These are phyloP conservation scores for Lucilia sericata DNA, from an alignment of 1,140 invertebrate genomes.

Conservation along the genomic window DNA sequence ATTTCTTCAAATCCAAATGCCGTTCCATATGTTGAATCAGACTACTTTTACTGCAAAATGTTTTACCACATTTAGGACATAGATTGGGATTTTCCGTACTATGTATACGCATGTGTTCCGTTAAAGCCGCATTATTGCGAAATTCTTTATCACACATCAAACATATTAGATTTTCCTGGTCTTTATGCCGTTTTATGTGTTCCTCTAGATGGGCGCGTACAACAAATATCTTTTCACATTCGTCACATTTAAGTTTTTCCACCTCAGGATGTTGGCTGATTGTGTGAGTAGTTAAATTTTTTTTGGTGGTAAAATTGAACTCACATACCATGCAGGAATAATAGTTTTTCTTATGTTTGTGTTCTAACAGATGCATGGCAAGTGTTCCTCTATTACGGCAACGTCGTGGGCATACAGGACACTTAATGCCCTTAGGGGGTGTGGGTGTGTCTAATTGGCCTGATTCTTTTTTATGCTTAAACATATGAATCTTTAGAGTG, in stretches of 20 bases:
- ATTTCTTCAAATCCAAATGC: slow-evolving; percentile 69
- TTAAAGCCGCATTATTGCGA: slow-evolving; percentile 58
- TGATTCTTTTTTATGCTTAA: background rate
- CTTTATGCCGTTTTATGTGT: slow-evolving; percentile 45
- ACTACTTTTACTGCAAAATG: slow-evolving; percentile 74
- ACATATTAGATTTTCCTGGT: background rate
- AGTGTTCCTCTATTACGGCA: slow-evolving; percentile 57
- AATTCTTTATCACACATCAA: slow-evolving; percentile 30
- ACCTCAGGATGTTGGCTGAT: slow-evolving; percentile 31
- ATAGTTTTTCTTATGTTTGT: slow-evolving; percentile 51
- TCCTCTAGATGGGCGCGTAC: slow-evolving; percentile 34
- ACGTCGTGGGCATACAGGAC: slow-evolving; percentile 52
- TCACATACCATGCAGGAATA: slow-evolving; percentile 69
- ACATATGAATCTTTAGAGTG: slow-evolving; percentile 43
- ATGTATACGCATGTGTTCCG: slow-evolving; percentile 73
- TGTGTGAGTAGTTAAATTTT: slow-evolving; percentile 6
- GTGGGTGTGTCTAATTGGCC: background rate
- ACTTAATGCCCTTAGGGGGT: slow-evolving; percentile 46
- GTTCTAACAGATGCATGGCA: slow-evolving; percentile 49
- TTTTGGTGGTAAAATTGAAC: slow-evolving; percentile 54
- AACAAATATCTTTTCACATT: slow-evolving; percentile 37
- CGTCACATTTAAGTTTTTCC: slow-evolving; percentile 35
- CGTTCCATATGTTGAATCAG: slow-evolving; percentile 72
- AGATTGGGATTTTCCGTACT: slow-evolving; percentile 75
- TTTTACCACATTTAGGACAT: slow-evolving; percentile 75